Evolutionary conservation across 2,888 invertebrate genomes (phyloP).

Genomic region (Trichopoda pennipes): DNA sequence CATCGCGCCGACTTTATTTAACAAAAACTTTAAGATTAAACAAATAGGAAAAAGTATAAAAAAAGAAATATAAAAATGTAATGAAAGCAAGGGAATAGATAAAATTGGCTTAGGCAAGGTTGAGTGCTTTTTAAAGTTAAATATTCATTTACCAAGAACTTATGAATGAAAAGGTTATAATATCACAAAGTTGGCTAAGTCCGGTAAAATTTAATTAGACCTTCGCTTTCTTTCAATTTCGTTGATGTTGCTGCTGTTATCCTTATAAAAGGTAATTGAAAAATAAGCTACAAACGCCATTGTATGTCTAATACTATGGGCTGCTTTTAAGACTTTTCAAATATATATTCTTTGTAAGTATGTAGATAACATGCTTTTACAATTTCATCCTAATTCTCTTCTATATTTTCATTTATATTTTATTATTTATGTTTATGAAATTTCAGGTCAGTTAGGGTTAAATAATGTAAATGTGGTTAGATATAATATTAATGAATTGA

Average conservation of each 20-base stretch:
- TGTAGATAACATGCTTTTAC: not conserved
- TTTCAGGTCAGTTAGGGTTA: conserved; percentile 6
- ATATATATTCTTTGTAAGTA: not conserved
- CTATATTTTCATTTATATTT: not conserved
- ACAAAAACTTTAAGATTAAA: conserved; percentile 34
- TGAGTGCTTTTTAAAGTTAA: conserved; percentile 14
- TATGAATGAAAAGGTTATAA: conserved; percentile 6
- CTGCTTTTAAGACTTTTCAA: conserved; percentile 1
- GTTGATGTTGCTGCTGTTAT: conserved; percentile 6
- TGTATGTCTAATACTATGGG: conserved; percentile 5
- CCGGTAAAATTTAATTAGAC: conserved; percentile 44
- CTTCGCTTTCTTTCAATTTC: not conserved
- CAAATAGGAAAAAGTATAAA: not conserved
- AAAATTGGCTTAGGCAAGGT: conserved; percentile 24
- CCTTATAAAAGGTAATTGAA: conserved; percentile 3
- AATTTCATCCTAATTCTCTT: conserved; percentile 5
- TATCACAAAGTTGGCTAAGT: conserved; percentile 13
- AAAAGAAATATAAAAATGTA: conserved; percentile 10
- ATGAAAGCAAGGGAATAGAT: not conserved
- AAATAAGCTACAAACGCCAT: conserved; percentile 2
- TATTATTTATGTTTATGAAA: conserved; percentile 9
- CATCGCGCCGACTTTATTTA: conserved; percentile 48
- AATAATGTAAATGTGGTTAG: conserved; percentile 26
- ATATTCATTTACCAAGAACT: conserved; percentile 17
- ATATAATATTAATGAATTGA: conserved; percentile 54